phyloP scores from a whole-genome alignment of 2,113 vertebrate genomes.

The Pelobates fuscus region DNA sequence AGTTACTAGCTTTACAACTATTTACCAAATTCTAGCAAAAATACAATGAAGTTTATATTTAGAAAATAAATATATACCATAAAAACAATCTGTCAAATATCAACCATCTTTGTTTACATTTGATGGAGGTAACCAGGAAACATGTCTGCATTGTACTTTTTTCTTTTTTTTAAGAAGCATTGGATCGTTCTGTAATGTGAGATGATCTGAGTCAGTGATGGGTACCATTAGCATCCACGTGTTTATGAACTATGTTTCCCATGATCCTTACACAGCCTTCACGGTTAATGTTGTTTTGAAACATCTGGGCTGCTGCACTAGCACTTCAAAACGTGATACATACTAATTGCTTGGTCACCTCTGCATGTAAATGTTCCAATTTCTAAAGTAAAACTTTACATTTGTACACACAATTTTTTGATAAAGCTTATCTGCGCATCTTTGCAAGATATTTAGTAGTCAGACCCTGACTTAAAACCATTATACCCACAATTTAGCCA shows the following conservation, averaged over 20 bases:
- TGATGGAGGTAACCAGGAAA: not conserved
- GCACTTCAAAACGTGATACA: no score
- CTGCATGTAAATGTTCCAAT: not conserved
- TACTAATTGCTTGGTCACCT: no score
- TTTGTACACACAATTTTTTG: not conserved
- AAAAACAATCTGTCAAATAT: slow-evolving; percentile 25
- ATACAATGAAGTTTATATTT: slow-evolving; percentile 50
- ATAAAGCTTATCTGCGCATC: not conserved
- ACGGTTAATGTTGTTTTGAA: no score
- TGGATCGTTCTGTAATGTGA: no score
- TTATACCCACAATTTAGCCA: not conserved
- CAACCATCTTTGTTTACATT: not conserved
- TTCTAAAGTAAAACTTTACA: not conserved
- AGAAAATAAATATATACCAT: slow-evolving; percentile 49
- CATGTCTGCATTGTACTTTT: not conserved
- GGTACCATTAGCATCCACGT: no score
- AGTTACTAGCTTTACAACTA: slow-evolving; percentile 21
- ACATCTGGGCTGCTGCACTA: no score
- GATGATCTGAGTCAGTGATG: no score
- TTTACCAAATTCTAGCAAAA: slow-evolving; percentile 42
- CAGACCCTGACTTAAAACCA: not conserved
- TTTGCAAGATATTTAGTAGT: slow-evolving; percentile 7
- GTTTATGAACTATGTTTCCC: no score
- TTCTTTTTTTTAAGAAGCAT: no score
- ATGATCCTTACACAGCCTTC: no score